phyloP scores from a whole-genome alignment of 2,888 invertebrate species.

The Agrochola lychnidis region DNA sequence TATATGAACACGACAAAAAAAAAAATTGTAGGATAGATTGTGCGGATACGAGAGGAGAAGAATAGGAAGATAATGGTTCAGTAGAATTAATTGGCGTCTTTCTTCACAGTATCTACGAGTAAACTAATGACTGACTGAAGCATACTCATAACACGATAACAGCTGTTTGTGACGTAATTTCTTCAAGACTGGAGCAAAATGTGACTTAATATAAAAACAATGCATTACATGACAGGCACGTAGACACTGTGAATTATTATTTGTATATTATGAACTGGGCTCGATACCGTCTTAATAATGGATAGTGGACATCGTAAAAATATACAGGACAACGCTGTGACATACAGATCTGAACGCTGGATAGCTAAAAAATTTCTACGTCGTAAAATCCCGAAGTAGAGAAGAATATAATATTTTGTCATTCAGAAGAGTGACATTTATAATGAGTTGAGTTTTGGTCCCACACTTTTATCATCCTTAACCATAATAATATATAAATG shows the following conservation, averaged over 20 bases:
- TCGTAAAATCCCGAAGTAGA: neutral
- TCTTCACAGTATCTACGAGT: neutral
- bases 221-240: conserved; percentile 43
- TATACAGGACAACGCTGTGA: conserved; percentile 47
- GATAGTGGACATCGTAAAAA: conserved; percentile 60
- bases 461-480: too few relatives aligned
- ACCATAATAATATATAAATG: too few relatives aligned
- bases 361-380: neutral
- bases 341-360: conserved; percentile 9
- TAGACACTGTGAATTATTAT: conserved; percentile 65
- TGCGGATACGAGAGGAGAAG: neutral
- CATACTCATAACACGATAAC: neutral
- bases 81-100: neutral
- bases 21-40: neutral
- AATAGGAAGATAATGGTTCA: neutral
- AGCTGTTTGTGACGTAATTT: neutral
- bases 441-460: too few relatives aligned
- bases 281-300: conserved; percentile 67
- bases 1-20: too few relatives aligned
- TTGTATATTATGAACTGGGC: conserved; percentile 64
- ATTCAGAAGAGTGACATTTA: too few relatives aligned
- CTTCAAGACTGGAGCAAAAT: neutral
- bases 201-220: conserved; percentile 22
- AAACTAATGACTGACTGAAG: neutral
- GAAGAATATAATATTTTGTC: too few relatives aligned